Percentiles rank a stretch among this genome's conserved stretches.
phyloP scores from a whole-genome alignment of 2,113 vertebrate species.

The Ammospiza nelsoni region DNA sequence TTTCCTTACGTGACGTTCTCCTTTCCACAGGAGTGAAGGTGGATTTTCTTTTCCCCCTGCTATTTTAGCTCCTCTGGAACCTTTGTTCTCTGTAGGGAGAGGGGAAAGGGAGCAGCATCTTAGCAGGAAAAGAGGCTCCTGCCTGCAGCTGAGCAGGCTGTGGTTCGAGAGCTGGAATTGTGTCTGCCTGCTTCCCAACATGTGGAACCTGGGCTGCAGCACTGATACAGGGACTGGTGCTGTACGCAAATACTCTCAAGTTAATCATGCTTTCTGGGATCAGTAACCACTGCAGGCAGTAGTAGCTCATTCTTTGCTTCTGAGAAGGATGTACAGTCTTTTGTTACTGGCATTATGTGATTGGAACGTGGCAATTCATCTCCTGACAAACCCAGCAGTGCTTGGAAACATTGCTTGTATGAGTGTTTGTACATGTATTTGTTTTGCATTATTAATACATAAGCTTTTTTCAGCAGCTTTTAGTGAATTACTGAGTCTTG shows the following conservation, averaged over 20 bases:
- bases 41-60: background rate
- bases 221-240: background rate
- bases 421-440: background rate
- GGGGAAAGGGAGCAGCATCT: background rate
- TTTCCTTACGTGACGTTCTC: accelerated
- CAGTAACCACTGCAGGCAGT: background rate
- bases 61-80: background rate
- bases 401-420: background rate
- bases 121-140: background rate
- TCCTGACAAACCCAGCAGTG: background rate
- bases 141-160: background rate
- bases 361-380: background rate
- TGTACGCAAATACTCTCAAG: background rate
- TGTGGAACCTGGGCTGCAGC: background rate
- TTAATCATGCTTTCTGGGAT: background rate
- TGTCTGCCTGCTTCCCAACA: background rate
- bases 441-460: background rate
- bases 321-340: background rate
- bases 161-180: accelerated
- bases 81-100: background rate
- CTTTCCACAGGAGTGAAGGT: accelerated
- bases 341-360: background rate
- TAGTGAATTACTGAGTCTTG: background rate
- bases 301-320: background rate
- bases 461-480: background rate